phyloP scores from a whole-genome alignment of 2,888 invertebrate species.

The Rhimphoctona megacephalus region DNA sequence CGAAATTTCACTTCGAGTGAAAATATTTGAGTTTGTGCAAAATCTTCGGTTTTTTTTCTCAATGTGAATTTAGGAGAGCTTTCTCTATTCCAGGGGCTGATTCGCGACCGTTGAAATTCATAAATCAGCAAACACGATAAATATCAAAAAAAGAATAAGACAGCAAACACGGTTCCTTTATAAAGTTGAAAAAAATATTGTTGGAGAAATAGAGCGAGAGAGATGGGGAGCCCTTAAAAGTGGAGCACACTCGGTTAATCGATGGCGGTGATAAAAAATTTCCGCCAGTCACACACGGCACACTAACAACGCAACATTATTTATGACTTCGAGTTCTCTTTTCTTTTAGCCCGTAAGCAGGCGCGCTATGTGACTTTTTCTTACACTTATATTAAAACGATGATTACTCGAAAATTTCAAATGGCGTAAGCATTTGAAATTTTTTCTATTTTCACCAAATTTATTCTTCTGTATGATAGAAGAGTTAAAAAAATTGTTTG shows the following conservation, averaged over 20 bases:
- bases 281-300: slow-evolving; percentile 2
- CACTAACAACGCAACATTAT: slow-evolving; percentile 45
- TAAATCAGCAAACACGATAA: neutral
- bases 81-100: neutral
- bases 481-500: too few relatives aligned
- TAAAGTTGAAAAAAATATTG: slow-evolving; percentile 11
- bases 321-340: slow-evolving; percentile 43
- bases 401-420: too few relatives aligned
- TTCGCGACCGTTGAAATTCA: neutral
- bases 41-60: neutral
- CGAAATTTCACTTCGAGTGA: neutral
- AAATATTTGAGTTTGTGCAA: neutral
- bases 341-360: too few relatives aligned
- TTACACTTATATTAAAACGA: too few relatives aligned
- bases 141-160: neutral
- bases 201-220: slow-evolving; percentile 26
- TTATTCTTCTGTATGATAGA: too few relatives aligned
- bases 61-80: neutral
- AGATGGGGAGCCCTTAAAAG: slow-evolving; percentile 39
- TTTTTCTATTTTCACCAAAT: too few relatives aligned
- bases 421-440: too few relatives aligned
- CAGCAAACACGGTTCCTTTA: neutral
- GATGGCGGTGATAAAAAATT: slow-evolving; percentile 56
- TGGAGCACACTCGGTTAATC: slow-evolving; percentile 64
- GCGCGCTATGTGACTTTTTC: too few relatives aligned